phyloP scores from a whole-genome alignment of 2,888 invertebrate genomes.

The Latrodectus hesperus region DNA sequence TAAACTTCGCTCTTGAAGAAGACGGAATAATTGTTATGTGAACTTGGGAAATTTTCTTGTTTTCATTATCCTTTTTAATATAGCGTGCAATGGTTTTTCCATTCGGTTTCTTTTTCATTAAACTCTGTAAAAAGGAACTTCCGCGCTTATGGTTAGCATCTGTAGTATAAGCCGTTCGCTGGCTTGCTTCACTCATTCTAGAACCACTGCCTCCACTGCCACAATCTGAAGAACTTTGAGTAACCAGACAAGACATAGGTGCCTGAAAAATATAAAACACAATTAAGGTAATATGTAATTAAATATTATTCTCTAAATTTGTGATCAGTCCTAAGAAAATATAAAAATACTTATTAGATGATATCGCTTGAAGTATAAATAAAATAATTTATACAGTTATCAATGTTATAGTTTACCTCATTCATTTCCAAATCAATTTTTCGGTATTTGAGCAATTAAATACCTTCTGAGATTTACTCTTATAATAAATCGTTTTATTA shows the following conservation, averaged over 20 bases:
- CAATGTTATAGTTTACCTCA: too few species aligned
- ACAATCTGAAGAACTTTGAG: conserved; percentile 60
- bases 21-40: neutral
- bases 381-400: too few species aligned
- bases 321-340: neutral
- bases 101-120: neutral
- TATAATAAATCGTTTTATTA: too few species aligned
- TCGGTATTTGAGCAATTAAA: too few species aligned
- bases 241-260: conserved; percentile 35
- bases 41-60: neutral
- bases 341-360: neutral
- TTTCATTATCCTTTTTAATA: neutral
- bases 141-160: neutral
- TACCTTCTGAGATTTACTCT: too few species aligned
- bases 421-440: too few species aligned
- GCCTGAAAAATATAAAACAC: neutral
- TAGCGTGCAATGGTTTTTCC: neutral
- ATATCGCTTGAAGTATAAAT: too few species aligned
- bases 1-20: neutral
- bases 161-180: conserved; percentile 21
- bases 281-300: neutral
- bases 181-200: conserved; percentile 16
- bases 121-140: neutral
- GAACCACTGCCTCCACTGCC: conserved; percentile 16
- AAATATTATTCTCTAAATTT: neutral